Conservation (phyloP, 2,888 invertebrate genomes). For the Harpalus rubripes region DNA sequence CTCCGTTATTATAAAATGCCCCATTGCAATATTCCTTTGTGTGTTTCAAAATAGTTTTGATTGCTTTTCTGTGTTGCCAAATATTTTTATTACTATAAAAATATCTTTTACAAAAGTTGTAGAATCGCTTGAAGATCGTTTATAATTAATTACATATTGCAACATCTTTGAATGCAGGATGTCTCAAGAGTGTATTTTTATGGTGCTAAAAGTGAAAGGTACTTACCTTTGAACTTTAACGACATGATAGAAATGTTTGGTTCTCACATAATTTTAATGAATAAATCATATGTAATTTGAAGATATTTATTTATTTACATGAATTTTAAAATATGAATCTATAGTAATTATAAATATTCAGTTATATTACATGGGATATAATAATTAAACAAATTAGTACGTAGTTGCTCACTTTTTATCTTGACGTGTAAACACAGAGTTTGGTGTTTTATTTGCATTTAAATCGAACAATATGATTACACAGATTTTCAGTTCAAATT, state of each 20-base stretch:
- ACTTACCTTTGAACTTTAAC: not conserved
- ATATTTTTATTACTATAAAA: too few relatives aligned
- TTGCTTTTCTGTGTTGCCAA: too few relatives aligned
- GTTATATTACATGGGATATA: conserved; percentile 33
- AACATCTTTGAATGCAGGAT: not conserved
- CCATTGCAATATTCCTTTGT: too few relatives aligned
- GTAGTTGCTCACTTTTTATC: conserved; percentile 19
- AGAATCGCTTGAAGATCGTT: too few relatives aligned
- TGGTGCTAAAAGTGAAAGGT: not conserved
- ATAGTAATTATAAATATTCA: conserved; percentile 40
- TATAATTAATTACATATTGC: too few relatives aligned
- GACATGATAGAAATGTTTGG: not conserved
- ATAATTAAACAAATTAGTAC: conserved; percentile 18
- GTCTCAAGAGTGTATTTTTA: not conserved
- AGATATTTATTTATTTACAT: conserved; percentile 49
- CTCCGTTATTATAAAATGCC: too few relatives aligned
- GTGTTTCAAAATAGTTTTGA: too few relatives aligned
- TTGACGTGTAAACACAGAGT: not conserved
- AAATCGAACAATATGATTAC: conserved; percentile 5
- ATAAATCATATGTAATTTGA: conserved; percentile 14
- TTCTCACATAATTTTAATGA: conserved; percentile 29
- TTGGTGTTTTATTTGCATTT: conserved; percentile 24
- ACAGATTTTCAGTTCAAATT: not conserved
- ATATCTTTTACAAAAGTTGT: too few relatives aligned
- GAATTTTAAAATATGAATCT: conserved; percentile 43